phyloP scores from a whole-genome alignment of 2,113 vertebrate species.

The Anolis sagrei region DNA sequence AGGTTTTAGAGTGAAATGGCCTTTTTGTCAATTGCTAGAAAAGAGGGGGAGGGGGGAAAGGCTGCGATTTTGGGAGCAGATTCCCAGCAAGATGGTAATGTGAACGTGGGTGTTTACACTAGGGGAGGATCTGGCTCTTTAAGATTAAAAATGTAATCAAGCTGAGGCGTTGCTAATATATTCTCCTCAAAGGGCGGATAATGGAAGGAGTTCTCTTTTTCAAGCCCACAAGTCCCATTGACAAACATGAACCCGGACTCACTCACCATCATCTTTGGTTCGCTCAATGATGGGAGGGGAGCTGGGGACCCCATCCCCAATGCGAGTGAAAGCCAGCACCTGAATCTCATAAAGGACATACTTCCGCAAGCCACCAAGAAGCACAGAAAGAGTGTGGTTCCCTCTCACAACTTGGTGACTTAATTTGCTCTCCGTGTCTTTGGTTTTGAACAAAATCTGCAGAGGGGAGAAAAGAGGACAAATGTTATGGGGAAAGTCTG shows the following conservation, averaged over 20 bases:
- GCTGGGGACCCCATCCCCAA: slow-evolving; percentile 89
- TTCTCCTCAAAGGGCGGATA: background rate
- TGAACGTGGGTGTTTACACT: background rate
- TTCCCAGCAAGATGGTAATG: background rate
- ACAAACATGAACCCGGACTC: background rate
- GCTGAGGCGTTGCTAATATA: background rate
- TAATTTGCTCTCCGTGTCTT: slow-evolving; percentile 76
- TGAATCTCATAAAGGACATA: slow-evolving; percentile 87
- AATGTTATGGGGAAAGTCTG: background rate
- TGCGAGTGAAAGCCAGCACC: slow-evolving; percentile 89
- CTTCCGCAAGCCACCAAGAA: slow-evolving; percentile 83
- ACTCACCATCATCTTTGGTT: slow-evolving; percentile 92
- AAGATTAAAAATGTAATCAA: background rate
- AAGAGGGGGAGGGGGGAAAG: background rate
- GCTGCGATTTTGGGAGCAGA: background rate
- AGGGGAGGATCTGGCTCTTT: background rate
- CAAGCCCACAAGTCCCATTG: background rate
- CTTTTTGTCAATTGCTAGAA: slow-evolving; percentile 16
- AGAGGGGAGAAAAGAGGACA: background rate
- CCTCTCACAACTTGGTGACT: slow-evolving; percentile 81
- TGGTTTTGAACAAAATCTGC: slow-evolving; percentile 85
- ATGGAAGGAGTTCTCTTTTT: background rate
- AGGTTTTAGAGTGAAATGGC: slow-evolving; percentile 31
- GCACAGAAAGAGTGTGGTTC: slow-evolving; percentile 81
- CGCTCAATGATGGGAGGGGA: slow-evolving; percentile 78